Percentiles rank a stretch among this genome's conserved stretches.
phyloP scores from a whole-genome alignment of 2,888 invertebrate species.

The Xestia ashworthii region DNA sequence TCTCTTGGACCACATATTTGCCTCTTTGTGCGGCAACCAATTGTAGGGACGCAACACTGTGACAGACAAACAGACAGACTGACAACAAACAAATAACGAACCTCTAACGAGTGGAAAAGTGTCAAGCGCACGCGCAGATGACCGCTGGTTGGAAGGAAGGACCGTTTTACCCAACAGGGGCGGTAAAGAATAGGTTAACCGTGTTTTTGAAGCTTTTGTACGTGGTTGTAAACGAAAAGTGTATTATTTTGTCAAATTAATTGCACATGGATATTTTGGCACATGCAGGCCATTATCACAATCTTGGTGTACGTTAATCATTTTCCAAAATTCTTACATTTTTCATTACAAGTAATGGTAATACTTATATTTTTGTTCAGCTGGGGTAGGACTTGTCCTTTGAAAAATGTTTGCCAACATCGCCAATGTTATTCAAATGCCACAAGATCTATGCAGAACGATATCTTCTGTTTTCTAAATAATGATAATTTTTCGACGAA shows the following conservation, averaged over 20 bases:
- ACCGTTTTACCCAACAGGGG: conserved; percentile 31
- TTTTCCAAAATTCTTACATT: too few species aligned
- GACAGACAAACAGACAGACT: conserved; percentile 78
- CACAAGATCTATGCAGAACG: neutral
- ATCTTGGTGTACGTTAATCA: too few species aligned
- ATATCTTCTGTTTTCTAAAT: neutral
- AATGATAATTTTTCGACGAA: neutral
- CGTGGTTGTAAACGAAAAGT: neutral
- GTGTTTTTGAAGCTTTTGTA: neutral
- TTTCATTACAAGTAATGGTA: too few species aligned
- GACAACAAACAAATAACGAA: conserved; percentile 89
- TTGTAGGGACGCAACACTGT: conserved; percentile 74
- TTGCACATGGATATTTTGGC: neutral
- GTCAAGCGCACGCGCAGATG: conserved; percentile 75
- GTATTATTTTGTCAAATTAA: neutral
- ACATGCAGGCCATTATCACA: too few species aligned
- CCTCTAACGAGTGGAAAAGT: conserved; percentile 87
- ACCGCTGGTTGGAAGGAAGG: conserved; percentile 37
- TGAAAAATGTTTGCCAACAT: neutral
- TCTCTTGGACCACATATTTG: conserved; percentile 39
- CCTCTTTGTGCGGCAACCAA: conserved; percentile 80
- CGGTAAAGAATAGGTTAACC: neutral
- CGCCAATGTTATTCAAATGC: neutral
- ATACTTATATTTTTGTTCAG: too few species aligned
- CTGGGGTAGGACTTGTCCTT: too few species aligned